phyloP scores from a whole-genome alignment of 2,113 vertebrate species.

The Grammomys surdaster region DNA sequence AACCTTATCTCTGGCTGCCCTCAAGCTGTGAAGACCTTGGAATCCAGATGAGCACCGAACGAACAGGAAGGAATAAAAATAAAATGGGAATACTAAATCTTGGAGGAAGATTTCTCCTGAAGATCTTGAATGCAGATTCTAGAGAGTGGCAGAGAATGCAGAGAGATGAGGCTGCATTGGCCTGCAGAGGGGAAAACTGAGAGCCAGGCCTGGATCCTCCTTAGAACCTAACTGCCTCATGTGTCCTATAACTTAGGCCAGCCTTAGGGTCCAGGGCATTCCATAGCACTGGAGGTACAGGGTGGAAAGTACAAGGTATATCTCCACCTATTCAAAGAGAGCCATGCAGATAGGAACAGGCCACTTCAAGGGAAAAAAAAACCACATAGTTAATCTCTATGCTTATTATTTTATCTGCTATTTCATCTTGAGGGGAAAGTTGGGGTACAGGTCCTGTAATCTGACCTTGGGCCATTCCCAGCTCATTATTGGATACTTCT shows the following conservation, averaged over 20 bases:
- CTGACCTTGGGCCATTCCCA: background rate
- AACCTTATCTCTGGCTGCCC: slow-evolving; percentile 51
- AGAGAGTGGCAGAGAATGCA: background rate
- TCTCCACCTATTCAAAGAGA: background rate
- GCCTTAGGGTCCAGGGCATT: too few relatives aligned
- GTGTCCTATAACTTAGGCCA: background rate
- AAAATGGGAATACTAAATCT: background rate
- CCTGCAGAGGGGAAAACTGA: background rate
- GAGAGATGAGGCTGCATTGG: background rate
- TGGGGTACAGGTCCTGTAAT: too few relatives aligned
- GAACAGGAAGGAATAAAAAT: background rate
- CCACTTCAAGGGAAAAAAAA: background rate
- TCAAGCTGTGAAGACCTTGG: background rate
- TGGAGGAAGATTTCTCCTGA: background rate
- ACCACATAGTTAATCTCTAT: background rate
- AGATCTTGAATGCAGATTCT: background rate
- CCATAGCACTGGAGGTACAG: fast-evolving
- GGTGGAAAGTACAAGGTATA: fast-evolving
- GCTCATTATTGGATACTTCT: background rate
- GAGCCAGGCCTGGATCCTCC: too few relatives aligned
- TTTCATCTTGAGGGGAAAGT: background rate
- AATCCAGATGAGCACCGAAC: background rate
- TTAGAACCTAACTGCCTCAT: background rate
- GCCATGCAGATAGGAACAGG: background rate
- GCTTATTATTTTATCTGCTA: background rate